These are phyloP conservation scores for Laterallus jamaicensis DNA, from an alignment of 2,113 vertebrate species.

Conservation along the genomic window DNA sequence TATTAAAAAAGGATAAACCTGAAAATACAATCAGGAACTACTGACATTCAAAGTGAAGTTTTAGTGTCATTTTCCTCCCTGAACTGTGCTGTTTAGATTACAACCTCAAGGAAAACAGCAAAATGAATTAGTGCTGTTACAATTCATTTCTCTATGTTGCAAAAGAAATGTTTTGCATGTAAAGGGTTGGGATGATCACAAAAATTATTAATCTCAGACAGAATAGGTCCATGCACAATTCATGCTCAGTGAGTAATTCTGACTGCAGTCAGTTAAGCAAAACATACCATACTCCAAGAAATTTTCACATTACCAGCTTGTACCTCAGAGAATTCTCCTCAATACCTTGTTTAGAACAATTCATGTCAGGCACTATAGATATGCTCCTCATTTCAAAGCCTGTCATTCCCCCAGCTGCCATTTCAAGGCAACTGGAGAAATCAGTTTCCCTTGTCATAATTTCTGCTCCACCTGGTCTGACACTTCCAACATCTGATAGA, in stretches of 20 bases:
- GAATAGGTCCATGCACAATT: not conserved
- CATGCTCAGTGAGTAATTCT: not conserved
- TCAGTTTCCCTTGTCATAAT: conserved; percentile 11
- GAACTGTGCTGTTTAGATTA: not conserved
- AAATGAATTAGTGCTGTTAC: not conserved
- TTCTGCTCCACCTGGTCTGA: conserved; percentile 24
- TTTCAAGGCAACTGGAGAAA: conserved; percentile 51
- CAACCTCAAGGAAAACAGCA: not conserved
- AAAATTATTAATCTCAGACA: not conserved
- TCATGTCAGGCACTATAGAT: not conserved
- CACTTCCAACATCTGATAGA: not conserved
- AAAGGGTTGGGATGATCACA: not conserved
- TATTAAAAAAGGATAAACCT: not conserved
- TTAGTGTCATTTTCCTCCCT: not conserved
- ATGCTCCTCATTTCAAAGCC: not conserved
- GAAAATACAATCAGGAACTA: not conserved
- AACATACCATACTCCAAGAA: not conserved
- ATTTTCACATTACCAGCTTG: not conserved
- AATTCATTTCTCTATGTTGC: not conserved
- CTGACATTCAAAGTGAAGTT: not conserved
- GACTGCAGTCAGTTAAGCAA: not conserved
- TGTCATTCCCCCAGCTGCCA: conserved; percentile 4
- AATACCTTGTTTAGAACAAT: not conserved
- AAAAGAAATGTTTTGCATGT: not conserved
- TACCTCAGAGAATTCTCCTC: not conserved